These are phyloP conservation scores for Thermophis baileyi DNA, from an alignment of 2,113 vertebrate species.

Conservation along the genomic window DNA sequence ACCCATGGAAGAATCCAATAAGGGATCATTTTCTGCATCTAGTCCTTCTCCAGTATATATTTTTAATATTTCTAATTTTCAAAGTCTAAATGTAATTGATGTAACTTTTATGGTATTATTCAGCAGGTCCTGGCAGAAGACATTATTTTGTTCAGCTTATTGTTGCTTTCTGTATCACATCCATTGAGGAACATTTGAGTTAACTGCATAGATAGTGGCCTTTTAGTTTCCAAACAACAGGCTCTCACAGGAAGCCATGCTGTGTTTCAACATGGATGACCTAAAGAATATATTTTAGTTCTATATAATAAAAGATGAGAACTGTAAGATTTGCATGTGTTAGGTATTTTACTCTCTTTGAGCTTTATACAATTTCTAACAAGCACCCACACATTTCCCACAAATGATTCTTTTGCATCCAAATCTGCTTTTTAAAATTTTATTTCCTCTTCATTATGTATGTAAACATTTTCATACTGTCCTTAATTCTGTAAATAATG, in stretches of 20 bases:
- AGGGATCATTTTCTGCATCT: not conserved
- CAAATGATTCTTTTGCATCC: not conserved
- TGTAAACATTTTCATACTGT: no score
- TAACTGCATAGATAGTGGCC: not conserved
- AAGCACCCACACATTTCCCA: not conserved
- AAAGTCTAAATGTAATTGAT: constrained; percentile 8
- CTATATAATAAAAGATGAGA: not conserved
- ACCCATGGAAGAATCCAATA: not conserved
- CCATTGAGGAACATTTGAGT: not conserved
- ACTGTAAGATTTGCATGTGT: not conserved
- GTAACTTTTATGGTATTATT: constrained; percentile 14
- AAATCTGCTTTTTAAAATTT: not conserved
- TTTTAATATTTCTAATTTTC: constrained; percentile 6
- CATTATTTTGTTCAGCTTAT: not conserved
- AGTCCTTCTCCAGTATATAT: not conserved
- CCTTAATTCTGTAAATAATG: no score
- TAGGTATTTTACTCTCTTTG: not conserved
- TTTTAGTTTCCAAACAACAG: no score
- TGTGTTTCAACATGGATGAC: no score
- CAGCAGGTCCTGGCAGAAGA: not conserved
- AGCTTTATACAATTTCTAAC: not conserved
- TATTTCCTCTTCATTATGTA: no score
- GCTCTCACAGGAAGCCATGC: no score
- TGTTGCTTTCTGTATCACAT: not conserved
- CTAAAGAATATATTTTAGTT: not conserved